Percentiles rank a stretch among this genome's conserved stretches.
Conservation (phyloP, 2,113 vertebrate species). For the Brienomyrus longianalis region DNA sequence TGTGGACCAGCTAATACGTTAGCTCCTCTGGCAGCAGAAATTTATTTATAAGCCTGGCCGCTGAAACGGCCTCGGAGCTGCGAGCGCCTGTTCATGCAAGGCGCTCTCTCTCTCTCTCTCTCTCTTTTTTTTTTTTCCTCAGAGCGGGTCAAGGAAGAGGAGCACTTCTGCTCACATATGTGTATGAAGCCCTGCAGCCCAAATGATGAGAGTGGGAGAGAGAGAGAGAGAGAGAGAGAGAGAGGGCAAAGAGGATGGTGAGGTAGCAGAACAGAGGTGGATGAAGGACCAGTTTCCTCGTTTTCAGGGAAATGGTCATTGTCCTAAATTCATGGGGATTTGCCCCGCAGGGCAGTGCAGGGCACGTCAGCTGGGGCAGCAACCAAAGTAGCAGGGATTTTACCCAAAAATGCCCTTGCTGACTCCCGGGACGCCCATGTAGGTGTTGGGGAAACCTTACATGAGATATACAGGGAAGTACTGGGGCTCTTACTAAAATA, state of each 20-base stretch:
- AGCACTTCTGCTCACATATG: background rate
- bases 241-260: background rate
- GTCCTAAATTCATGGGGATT: background rate
- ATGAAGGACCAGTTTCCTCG: background rate
- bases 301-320: background rate
- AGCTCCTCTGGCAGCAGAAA: background rate
- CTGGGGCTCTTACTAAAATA: background rate
- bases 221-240: background rate
- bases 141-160: background rate
- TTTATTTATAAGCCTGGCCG: constrained; percentile 6
- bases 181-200: background rate
- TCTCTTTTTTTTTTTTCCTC: background rate
- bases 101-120: background rate
- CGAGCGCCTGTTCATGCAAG: background rate
- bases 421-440: background rate
- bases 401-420: background rate
- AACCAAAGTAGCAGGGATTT: background rate
- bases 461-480: background rate
- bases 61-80: background rate
- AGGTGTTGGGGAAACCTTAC: background rate
- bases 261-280: background rate
- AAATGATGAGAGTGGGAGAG: background rate
- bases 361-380: background rate
- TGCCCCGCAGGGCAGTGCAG: background rate
- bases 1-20: background rate